These are phyloP conservation scores for Harpagoxenus sublaevis DNA, from an alignment of 2,888 invertebrate species.

Conservation along the genomic window DNA sequence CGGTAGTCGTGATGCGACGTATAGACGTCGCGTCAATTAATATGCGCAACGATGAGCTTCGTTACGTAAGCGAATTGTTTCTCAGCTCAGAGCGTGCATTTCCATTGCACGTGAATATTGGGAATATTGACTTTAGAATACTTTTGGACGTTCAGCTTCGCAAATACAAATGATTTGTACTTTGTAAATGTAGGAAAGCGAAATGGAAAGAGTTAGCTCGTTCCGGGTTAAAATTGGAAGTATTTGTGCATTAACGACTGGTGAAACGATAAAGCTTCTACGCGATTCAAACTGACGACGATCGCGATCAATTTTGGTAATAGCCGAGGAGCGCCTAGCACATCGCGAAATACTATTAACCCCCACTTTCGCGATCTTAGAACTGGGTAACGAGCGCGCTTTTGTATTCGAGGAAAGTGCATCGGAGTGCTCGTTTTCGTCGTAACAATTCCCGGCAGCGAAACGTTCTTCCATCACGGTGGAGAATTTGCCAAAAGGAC, in stretches of 20 bases:
- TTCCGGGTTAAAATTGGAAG: constrained; percentile 16
- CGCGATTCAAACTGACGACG: constrained; percentile 35
- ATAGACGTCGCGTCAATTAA: constrained; percentile 72
- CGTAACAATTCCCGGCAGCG: constrained; percentile 34
- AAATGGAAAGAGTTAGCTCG: constrained; percentile 23
- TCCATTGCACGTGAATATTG: constrained; percentile 10
- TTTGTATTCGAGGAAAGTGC: constrained; percentile 48
- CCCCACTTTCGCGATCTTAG: constrained; percentile 57
- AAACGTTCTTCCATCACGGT: constrained; percentile 61
- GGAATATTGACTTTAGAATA: constrained; percentile 5
- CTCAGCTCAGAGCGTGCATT: constrained; percentile 16
- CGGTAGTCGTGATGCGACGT: constrained; percentile 57
- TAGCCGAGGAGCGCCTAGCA: constrained; percentile 10
- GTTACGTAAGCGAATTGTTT: constrained; percentile 36
- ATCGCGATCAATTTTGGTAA: constrained; percentile 52
- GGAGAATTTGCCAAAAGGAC: constrained; percentile 60
- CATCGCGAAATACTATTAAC: constrained; percentile 55
- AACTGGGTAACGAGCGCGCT: constrained; percentile 56
- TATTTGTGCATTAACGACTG: constrained; percentile 34
- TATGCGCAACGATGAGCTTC: constrained; percentile 69
- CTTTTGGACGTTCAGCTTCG: constrained; percentile 6
- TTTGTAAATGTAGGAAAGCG: constrained; percentile 6
- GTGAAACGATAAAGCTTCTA: constrained; percentile 32
- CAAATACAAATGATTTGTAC: constrained; percentile 24
- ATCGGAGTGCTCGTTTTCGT: constrained; percentile 30